Evolutionary conservation across 2,888 invertebrate genomes (phyloP), one percentile per base, ranked within the genome.

Genomic region (Eupithecia tripunctaria): DNA sequence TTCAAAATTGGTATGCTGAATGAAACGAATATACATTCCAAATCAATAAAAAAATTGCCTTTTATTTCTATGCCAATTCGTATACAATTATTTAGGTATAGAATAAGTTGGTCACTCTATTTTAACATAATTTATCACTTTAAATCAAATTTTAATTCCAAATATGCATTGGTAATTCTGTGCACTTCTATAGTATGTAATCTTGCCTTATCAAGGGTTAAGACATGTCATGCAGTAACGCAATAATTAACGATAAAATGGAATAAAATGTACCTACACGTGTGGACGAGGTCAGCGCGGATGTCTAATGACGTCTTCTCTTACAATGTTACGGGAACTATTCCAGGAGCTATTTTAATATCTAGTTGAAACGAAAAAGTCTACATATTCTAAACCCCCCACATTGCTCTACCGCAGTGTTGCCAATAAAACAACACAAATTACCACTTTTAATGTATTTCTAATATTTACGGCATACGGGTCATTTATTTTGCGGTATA

Each of bases 401-500:
- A 73, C 47, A 59, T 66, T 12, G 73, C 85, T 87, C 86, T 84
- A 87, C 87, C 88, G 82, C 86, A 85, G 82, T 63, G 51, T 71
- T 67, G 70, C 71, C 62, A 67, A 69, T 77, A 77, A 78, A 79
- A 76, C 36, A 38, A 64, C 38, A 41, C 25, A 21, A 36, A 21
- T 25, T 38, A 63, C 64, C 21, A 38, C 64, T 38, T 63, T 36
- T 73, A 78, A 72, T 73, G 70, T 71, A 75, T 85, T 85, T 88
- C 88, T 89, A 89, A 86, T 36, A 63, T 1, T 32, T 32, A 29
- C 15, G 83, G 77, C 84, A 91, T 91, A 90, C 81, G 91, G 91
- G 56, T 90, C 88, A 92, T 93, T 88, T 87, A 82, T 84, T 85
- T 82, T 91, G 92, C 77, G 92, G 92, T 91, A 85, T 86, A 85